Conservation (phyloP, 2,888 invertebrate species). For the Amphipyra tragopoginis region DNA sequence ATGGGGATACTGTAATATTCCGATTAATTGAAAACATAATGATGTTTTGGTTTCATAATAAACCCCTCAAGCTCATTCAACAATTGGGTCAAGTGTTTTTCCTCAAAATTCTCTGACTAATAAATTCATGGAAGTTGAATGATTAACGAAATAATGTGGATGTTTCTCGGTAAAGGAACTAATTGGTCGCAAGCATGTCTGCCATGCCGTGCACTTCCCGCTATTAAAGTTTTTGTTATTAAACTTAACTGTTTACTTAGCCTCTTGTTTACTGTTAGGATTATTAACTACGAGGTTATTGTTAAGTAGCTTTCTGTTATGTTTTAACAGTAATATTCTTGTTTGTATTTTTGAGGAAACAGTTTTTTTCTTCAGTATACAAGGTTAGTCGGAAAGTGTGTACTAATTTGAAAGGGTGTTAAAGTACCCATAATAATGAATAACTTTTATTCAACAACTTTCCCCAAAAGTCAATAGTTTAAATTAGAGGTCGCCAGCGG, state of each 20-base stretch:
- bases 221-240: constrained; percentile 60
- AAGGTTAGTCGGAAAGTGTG: no score
- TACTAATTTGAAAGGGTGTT: no score
- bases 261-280: constrained; percentile 17
- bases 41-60: background rate
- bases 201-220: constrained; percentile 56
- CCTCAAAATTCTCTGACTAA: constrained; percentile 31
- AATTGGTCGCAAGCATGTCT: constrained; percentile 49
- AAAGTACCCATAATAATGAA: no score
- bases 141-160: constrained; percentile 58
- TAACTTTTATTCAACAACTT: no score
- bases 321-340: no score
- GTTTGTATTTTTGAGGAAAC: no score
- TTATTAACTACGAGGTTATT: background rate
- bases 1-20: no score
- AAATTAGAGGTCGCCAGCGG: no score
- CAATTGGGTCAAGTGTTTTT: constrained; percentile 42
- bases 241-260: constrained; percentile 20
- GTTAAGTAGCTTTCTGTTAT: no score
- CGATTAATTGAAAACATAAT: no score
- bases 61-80: constrained; percentile 4
- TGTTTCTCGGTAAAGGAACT: constrained; percentile 61
- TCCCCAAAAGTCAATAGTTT: no score
- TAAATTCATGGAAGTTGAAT: constrained; percentile 50
- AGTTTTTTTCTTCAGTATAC: no score